These are phyloP conservation scores for Iphiclides podalirius DNA, from an alignment of 2,888 invertebrate species.

Conservation along the genomic window DNA sequence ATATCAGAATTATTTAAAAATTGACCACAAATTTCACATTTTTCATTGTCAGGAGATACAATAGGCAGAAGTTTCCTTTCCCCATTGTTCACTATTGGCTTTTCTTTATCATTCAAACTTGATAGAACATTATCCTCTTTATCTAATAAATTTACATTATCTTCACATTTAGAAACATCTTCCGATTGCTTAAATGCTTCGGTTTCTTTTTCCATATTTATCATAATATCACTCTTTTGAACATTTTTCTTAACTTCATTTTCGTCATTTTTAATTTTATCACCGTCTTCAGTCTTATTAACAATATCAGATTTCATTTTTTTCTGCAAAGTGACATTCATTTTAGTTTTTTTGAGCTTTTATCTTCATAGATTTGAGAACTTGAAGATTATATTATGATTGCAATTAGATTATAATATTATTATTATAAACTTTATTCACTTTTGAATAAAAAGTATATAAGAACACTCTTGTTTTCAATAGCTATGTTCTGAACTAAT, in stretches of 20 bases:
- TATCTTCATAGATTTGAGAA: constrained; percentile 7
- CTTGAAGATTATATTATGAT: too few relatives aligned
- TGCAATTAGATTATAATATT: too few relatives aligned
- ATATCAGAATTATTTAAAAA: constrained; percentile 72
- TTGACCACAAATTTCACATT: constrained; percentile 68
- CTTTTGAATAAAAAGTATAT: too few relatives aligned
- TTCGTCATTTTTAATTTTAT: constrained; percentile 12
- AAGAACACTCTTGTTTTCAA: too few relatives aligned
- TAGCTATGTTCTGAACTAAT: too few relatives aligned
- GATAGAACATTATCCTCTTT: constrained; percentile 19
- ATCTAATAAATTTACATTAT: constrained; percentile 13
- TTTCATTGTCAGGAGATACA: constrained; percentile 44
- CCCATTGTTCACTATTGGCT: constrained; percentile 3
- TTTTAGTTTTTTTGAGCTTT: too few relatives aligned
- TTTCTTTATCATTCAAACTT: constrained; percentile 14
- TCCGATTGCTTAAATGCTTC: constrained; percentile 4
- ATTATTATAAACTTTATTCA: too few relatives aligned
- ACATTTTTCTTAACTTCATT: constrained; percentile 9
- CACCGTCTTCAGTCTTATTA: constrained; percentile 13
- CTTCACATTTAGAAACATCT: constrained; percentile 2
- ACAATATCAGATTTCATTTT: constrained; percentile 10
- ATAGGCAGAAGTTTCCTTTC: constrained; percentile 24
- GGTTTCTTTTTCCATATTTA: constrained; percentile 7
- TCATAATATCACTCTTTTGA: background rate
- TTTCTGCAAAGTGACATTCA: constrained; percentile 12